Percentiles rank a stretch among this genome's conserved stretches.
phyloP scores from a whole-genome alignment of 2,888 invertebrate species.

The Antheraea assamensis region DNA sequence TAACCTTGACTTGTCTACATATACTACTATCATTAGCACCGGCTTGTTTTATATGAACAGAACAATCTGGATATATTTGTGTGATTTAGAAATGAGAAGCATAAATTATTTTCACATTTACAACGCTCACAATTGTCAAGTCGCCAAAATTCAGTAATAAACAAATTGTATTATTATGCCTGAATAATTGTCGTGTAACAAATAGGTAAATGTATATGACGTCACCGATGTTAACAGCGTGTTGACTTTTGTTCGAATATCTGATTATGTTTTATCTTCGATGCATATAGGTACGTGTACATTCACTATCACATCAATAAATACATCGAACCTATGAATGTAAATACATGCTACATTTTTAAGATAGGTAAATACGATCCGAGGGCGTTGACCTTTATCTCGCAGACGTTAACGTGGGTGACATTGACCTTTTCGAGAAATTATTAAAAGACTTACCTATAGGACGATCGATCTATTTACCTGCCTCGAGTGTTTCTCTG shows the following conservation, averaged over 20 bases:
- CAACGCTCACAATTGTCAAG: neutral
- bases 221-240: neutral
- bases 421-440: slow-evolving; percentile 47
- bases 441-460: slow-evolving; percentile 31
- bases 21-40: neutral
- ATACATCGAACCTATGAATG: slow-evolving; percentile 15
- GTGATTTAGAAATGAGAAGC: neutral
- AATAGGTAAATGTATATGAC: neutral
- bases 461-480: slow-evolving; percentile 27
- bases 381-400: slow-evolving; percentile 45
- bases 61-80: neutral
- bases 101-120: neutral
- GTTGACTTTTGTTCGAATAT: neutral
- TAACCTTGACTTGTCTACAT: neutral
- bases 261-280: slow-evolving; percentile 7
- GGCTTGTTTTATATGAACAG: neutral
- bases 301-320: slow-evolving; percentile 6
- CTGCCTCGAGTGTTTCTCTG: slow-evolving; percentile 2
- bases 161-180: neutral
- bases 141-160: neutral
- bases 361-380: slow-evolving; percentile 36
- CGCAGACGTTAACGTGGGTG: slow-evolving; percentile 45
- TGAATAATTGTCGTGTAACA: neutral
- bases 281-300: neutral
- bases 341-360: slow-evolving; percentile 21